phyloP scores from a whole-genome alignment of 2,797 vertebrate genomes.

The Hemitrygon akajei region DNA sequence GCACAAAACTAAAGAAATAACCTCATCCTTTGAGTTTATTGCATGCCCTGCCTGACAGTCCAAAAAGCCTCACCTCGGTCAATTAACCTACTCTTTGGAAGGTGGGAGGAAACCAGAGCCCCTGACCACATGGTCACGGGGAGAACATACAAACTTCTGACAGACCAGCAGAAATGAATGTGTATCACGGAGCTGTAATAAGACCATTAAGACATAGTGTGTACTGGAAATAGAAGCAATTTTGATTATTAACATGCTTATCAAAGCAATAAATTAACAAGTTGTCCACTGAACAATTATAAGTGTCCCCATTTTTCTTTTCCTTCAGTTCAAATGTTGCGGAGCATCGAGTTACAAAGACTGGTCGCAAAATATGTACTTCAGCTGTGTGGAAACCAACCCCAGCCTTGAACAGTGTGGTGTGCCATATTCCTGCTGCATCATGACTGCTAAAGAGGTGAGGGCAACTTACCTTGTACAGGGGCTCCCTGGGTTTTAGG shows the following conservation, averaged over 20 bases:
- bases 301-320: neutral
- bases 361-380: constrained; percentile 71
- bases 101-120: too few species aligned
- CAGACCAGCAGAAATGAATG: too few species aligned
- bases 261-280: neutral
- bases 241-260: neutral
- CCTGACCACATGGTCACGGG: too few species aligned
- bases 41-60: too few species aligned
- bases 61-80: too few species aligned
- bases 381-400: constrained; percentile 61
- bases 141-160: too few species aligned
- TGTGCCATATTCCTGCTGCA: constrained; percentile 74
- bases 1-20: neutral
- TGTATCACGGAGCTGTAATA: too few species aligned
- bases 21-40: neutral
- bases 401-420: constrained; percentile 71
- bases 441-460: constrained; percentile 56
- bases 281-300: neutral
- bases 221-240: neutral
- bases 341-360: constrained; percentile 60
- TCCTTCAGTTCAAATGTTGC: constrained; percentile 70
- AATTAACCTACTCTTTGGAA: too few species aligned
- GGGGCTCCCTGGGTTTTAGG: too few species aligned
- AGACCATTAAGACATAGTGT: neutral
- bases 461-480: neutral